Percentiles rank a stretch among this genome's conserved stretches.
These are phyloP conservation scores for Myxocyprinus asiaticus DNA, from an alignment of 2,113 vertebrate genomes.

Conservation along the genomic window DNA sequence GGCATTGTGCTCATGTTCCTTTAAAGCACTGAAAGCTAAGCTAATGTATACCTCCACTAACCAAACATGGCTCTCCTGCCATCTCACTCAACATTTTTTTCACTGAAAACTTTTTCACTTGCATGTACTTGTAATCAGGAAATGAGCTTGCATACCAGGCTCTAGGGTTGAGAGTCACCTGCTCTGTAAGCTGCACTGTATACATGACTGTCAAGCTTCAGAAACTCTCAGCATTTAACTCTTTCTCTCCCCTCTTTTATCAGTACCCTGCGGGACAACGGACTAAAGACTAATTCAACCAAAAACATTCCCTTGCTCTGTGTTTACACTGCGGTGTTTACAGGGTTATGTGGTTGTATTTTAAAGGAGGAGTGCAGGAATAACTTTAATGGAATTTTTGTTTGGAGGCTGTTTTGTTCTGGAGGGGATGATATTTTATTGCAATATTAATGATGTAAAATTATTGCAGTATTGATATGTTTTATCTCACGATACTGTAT, in stretches of 20 bases:
- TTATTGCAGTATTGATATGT: no score
- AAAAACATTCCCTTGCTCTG: neutral
- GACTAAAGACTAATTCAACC: neutral
- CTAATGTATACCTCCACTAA: neutral
- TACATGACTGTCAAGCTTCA: conserved; percentile 37
- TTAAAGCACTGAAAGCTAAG: conserved; percentile 15
- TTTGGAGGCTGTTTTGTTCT: no score
- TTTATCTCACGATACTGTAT: no score
- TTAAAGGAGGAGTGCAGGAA: no score
- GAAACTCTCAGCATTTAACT: conserved; percentile 24
- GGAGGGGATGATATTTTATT: no score
- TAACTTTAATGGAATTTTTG: no score
- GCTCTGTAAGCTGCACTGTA: conserved; percentile 34
- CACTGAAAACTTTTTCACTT: conserved; percentile 35
- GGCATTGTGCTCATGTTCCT: conserved; percentile 13
- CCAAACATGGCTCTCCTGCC: conserved; percentile 9
- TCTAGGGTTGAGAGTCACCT: conserved; percentile 34
- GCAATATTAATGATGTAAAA: no score
- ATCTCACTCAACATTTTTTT: conserved; percentile 13
- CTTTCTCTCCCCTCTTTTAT: neutral
- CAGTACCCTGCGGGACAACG: neutral
- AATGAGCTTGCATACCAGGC: conserved; percentile 49
- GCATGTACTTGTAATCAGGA: conserved; percentile 52
- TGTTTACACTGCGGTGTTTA: neutral
- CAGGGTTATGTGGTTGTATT: no score